A percentile compares a stretch with the other conserved stretches of the same genome.
Conservation (phyloP, 2,113 vertebrate genomes). For the Rostratula benghalensis region DNA sequence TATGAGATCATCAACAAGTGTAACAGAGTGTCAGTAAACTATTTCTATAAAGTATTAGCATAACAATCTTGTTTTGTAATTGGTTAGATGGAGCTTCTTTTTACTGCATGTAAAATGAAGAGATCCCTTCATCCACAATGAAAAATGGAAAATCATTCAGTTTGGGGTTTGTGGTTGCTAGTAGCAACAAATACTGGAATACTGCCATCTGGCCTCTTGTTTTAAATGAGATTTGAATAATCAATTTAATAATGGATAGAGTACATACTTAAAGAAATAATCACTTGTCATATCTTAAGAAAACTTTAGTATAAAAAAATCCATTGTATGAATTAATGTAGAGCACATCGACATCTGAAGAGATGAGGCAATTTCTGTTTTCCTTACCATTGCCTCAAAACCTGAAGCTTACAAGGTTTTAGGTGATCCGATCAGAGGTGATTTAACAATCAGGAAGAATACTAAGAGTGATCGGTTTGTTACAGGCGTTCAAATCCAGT, state of each 20-base stretch:
- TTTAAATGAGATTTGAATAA: conserved; percentile 83
- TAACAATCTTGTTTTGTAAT: conserved; percentile 52
- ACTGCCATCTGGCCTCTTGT: conserved; percentile 81
- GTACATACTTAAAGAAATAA: conserved; percentile 77
- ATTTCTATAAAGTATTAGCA: conserved; percentile 62
- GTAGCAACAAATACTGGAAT: conserved; percentile 83
- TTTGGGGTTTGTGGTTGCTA: conserved; percentile 79
- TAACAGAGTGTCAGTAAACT: conserved; percentile 41
- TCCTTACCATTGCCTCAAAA: conserved; percentile 42
- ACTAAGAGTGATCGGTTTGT: conserved; percentile 13
- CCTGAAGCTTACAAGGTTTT: not conserved
- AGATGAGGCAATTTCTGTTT: conserved; percentile 32
- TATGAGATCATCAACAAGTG: conserved; percentile 62
- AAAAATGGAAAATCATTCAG: conserved; percentile 68
- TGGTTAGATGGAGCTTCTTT: conserved; percentile 57
- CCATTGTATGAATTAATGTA: not conserved
- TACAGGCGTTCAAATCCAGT: not conserved
- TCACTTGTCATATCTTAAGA: conserved; percentile 70
- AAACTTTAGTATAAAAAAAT: conserved; percentile 53
- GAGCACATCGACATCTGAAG: conserved; percentile 8
- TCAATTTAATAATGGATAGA: conserved; percentile 81
- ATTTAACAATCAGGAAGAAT: conserved; percentile 21
- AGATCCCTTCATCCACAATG: conserved; percentile 43
- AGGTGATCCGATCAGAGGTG: conserved; percentile 15
- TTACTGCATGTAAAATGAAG: conserved; percentile 29